These are phyloP conservation scores for Bombus impatiens DNA, from an alignment of 1,140 invertebrate species.

Conservation along the genomic window DNA sequence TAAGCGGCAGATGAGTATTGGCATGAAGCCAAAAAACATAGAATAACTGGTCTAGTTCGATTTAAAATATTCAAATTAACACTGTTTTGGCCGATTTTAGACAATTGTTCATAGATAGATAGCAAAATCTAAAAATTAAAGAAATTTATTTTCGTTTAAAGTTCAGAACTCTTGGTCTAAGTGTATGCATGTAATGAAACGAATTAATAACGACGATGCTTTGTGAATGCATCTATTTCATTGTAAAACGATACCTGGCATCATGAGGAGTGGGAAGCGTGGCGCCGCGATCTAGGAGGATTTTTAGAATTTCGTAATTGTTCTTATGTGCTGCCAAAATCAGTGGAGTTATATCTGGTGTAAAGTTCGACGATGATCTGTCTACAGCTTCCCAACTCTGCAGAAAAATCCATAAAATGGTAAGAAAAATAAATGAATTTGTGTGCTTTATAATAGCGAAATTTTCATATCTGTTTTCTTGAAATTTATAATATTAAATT, in stretches of 20 bases:
- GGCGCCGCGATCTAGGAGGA: conserved; percentile 93
- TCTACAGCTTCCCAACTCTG: conserved; percentile 94
- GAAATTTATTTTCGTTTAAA: too few species aligned
- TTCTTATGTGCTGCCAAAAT: conserved; percentile 95
- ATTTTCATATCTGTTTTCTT: too few species aligned
- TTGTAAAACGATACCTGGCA: conserved; percentile 85
- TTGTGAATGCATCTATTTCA: background rate
- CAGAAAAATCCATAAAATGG: background rate
- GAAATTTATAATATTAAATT: too few species aligned
- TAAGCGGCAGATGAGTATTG: conserved; percentile 25
- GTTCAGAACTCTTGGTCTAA: too few species aligned
- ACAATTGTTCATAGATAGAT: background rate
- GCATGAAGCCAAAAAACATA: conserved; percentile 38
- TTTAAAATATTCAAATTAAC: conserved; percentile 10
- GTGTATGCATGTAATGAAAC: background rate
- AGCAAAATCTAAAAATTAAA: background rate
- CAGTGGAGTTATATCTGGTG: conserved; percentile 93
- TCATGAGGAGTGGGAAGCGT: conserved; percentile 94
- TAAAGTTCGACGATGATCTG: conserved; percentile 91
- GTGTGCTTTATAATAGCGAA: too few species aligned
- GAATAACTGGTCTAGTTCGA: conserved; percentile 5
- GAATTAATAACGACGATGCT: background rate
- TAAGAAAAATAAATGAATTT: background rate
- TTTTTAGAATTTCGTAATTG: conserved; percentile 96
- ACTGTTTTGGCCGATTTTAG: background rate